A percentile compares a stretch with the other conserved stretches of the same genome.
Evolutionary conservation across 1,140 invertebrate species (phyloP).

Genomic region (Aricia agestis): DNA sequence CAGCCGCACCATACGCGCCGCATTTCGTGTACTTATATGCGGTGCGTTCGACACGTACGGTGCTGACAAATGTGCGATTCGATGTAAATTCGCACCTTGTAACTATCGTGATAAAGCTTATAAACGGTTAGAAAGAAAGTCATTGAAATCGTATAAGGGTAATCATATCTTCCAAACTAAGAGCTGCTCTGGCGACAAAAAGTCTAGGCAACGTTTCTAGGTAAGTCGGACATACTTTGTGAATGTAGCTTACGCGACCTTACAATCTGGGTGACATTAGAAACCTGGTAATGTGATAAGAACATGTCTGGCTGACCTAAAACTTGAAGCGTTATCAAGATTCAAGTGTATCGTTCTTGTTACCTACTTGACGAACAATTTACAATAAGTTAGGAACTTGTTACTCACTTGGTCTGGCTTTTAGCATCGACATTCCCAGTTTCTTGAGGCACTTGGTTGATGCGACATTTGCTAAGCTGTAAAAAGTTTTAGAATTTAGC

Average conservation of each 20-base stretch:
- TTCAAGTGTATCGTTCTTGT: too few species aligned
- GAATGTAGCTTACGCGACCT: neutral
- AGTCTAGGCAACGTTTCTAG: neutral
- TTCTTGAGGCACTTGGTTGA: conserved; percentile 54
- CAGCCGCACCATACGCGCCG: too few species aligned
- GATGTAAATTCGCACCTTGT: too few species aligned
- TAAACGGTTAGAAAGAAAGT: too few species aligned
- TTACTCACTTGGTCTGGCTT: conserved; percentile 59
- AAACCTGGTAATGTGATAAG: neutral
- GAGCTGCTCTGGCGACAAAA: neutral
- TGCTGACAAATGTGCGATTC: too few species aligned
- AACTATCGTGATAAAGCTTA: too few species aligned
- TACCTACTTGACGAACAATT: too few species aligned
- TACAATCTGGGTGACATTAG: neutral
- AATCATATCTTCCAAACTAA: neutral
- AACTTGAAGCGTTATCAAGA: too few species aligned
- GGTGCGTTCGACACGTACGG: too few species aligned
- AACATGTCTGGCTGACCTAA: neutral
- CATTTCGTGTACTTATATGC: too few species aligned
- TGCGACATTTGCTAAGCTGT: conserved; percentile 54
- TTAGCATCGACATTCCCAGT: conserved; percentile 57
- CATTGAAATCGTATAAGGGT: too few species aligned
- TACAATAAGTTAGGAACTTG: too few species aligned
- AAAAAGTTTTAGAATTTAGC: conserved; percentile 17
- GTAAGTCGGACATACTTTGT: neutral